Evolutionary conservation across 2,888 invertebrate species (phyloP).

Genomic region (Macrostomum cliftonense): DNA sequence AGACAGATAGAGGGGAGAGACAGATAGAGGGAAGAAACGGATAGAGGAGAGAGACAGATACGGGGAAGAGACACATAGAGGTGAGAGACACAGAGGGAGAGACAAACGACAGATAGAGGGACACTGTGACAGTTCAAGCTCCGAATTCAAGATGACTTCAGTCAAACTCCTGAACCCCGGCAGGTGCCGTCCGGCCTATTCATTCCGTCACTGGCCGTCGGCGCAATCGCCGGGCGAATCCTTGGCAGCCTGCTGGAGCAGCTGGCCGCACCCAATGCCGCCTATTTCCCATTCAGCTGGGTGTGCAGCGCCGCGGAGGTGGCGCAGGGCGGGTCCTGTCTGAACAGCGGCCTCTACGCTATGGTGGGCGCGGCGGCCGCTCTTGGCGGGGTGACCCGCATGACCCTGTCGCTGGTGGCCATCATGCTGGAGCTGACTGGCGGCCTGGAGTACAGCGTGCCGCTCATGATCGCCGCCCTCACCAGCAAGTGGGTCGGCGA

Average conservation of each 20-base stretch:
- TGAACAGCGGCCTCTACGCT: slow-evolving; percentile 92
- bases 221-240: slow-evolving; percentile 83
- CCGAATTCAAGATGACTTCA: no score
- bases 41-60: no score
- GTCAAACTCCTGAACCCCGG: no score
- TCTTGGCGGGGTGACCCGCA: slow-evolving; percentile 79
- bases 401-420: slow-evolving; percentile 88
- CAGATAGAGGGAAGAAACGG: no score
- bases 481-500: slow-evolving; percentile 99
- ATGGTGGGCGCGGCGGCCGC: slow-evolving; percentile 99
- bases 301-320: slow-evolving; percentile 43
- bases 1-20: no score
- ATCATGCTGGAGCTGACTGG: slow-evolving; percentile 99
- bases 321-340: slow-evolving; percentile 62
- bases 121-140: no score
- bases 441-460: slow-evolving; percentile 87
- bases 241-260: slow-evolving; percentile 91
- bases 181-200: slow-evolving; percentile 45
- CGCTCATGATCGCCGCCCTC: slow-evolving; percentile 96
- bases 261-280: slow-evolving; percentile 48
- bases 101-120: no score
- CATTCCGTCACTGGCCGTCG: slow-evolving; percentile 80
- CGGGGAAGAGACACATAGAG: no score
- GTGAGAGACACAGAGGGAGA: no score
- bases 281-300: slow-evolving; percentile 15